Evolutionary conservation across 2,797 vertebrate genomes (phyloP), one percentile per base, ranked within the genome.

Genomic region (Pangasius macronema): DNA sequence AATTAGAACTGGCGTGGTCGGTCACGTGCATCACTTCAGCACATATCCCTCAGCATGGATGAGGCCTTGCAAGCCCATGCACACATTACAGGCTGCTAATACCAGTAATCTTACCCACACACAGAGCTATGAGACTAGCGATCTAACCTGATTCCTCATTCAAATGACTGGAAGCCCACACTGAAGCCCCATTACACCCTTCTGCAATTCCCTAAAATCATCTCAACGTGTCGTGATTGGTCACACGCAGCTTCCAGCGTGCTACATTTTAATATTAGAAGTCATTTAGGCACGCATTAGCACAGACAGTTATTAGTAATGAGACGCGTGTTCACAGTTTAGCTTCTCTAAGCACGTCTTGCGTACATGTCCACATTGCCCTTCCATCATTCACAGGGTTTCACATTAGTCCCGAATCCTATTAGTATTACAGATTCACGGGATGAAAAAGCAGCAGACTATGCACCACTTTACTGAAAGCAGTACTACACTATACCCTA

Each of bases 231-330:
- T 46, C 8, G 7, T 36, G 68, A 63, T 36, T 3, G 9, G 5
- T 72, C 22, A 1, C 65, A 7, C 33, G 36, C 53, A 67, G 39
- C 33, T 49, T 22, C 82, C 51, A 46, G 79, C 1, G 11, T 22
- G 70, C n/a, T 59, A 51, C 42, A 46, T 33, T 79, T 79, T 51
- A 55, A 36, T 20, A 39, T 63, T 20, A 24, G 30, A 51, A 27
- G 9, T 8, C 73, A 3, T 49, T 80, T 36, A 79, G 85, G 46
- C 30, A 2, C 46, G 80, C 75, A n/a, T 85, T 67, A 65, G 39
- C 77, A 51, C 77, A 30, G 63, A 81, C 85, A 73, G 79, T 49
- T 59, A 70, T 80, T 68, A 53, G 39, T 67, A 67, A 86, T 24
- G 51, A 81, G 24, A 59, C n/a, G 49, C 7, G 9, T 39, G 20